These are phyloP conservation scores for Alectoris magna DNA, from an alignment of 2,797 vertebrate species.

Conservation along the genomic window DNA sequence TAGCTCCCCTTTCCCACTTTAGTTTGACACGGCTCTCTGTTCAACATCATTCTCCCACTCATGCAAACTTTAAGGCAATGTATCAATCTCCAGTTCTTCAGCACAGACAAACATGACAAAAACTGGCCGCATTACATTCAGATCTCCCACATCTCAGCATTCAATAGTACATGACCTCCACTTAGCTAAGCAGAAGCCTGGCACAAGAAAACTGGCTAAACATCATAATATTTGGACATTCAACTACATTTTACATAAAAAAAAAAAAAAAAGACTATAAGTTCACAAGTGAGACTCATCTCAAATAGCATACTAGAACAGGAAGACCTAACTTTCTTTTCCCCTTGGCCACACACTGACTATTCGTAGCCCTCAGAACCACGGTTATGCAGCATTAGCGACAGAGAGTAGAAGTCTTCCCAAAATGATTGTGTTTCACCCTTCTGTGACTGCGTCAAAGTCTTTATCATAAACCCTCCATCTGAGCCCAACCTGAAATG, in stretches of 20 bases:
- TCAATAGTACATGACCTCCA: neutral
- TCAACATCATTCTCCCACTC: slow-evolving; percentile 35
- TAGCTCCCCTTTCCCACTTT: slow-evolving; percentile 9
- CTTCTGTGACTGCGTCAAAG: neutral
- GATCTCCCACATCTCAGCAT: neutral
- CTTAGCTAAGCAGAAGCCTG: neutral
- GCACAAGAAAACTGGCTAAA: neutral
- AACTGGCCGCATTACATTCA: neutral
- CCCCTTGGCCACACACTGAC: neutral
- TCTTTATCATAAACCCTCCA: neutral
- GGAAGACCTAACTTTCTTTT: neutral
- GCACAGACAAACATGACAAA: neutral
- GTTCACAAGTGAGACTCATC: neutral
- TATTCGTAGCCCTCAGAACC: neutral
- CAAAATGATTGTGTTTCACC: neutral
- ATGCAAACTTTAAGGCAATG: slow-evolving; percentile 36
- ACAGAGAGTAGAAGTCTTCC: neutral
- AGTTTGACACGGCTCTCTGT: neutral
- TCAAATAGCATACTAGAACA: neutral
- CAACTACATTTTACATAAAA: neutral
- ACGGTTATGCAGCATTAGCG: rapidly evolving
- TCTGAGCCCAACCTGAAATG: neutral
- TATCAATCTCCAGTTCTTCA: slow-evolving; percentile 9
- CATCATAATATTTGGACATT: neutral
- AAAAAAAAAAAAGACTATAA: neutral